A percentile compares a stretch with the other conserved stretches of the same genome.
phyloP scores from a whole-genome alignment of 1,140 invertebrate species.

The Antheraea mylitta region DNA sequence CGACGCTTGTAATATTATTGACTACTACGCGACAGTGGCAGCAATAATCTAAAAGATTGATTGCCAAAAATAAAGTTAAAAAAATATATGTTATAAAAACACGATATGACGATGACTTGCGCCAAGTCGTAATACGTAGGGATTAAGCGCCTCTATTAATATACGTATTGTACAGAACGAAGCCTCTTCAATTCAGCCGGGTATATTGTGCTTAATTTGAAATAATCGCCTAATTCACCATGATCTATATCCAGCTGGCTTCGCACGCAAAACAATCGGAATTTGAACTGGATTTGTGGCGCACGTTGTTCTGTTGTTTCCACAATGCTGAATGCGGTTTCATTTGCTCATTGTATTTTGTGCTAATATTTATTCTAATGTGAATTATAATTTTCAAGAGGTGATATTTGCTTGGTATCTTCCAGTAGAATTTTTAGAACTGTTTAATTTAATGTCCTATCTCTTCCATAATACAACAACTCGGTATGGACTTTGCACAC shows the following conservation, averaged over 20 bases:
- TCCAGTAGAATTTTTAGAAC: too few relatives aligned
- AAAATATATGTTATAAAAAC: too few relatives aligned
- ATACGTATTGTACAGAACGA: constrained; percentile 37
- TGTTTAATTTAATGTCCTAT: too few relatives aligned
- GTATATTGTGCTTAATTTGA: constrained; percentile 36
- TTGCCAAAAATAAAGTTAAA: too few relatives aligned
- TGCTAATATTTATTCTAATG: too few relatives aligned
- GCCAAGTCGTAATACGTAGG: constrained; percentile 20
- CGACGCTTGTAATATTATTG: too few relatives aligned
- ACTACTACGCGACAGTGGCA: too few relatives aligned
- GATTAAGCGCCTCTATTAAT: constrained; percentile 40
- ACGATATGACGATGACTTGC: neutral
- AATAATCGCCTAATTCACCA: constrained; percentile 31
- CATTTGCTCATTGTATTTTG: neutral
- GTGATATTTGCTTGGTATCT: too few relatives aligned
- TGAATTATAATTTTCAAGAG: too few relatives aligned
- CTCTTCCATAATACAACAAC: too few relatives aligned
- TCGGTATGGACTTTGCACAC: too few relatives aligned
- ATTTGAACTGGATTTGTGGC: neutral
- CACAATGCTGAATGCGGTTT: neutral
- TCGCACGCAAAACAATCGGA: neutral
- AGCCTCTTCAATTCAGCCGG: constrained; percentile 34
- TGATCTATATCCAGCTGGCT: constrained; percentile 11
- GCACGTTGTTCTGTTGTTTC: neutral
- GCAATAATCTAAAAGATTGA: too few relatives aligned